Evolutionary conservation across 2,888 invertebrate genomes (phyloP).

Genomic region (Diogma glabrata): DNA sequence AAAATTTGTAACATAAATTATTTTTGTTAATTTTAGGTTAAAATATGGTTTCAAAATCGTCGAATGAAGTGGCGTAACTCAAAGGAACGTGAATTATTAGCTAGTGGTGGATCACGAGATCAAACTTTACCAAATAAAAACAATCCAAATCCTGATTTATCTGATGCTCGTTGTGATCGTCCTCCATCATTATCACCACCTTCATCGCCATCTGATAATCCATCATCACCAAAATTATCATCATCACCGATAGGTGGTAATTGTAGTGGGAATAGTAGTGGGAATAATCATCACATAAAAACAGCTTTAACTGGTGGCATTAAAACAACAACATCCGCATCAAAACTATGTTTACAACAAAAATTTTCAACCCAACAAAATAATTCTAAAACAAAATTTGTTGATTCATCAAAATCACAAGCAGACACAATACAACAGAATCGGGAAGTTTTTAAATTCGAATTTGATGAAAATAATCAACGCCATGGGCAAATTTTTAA

Average conservation of each 20-base stretch:
- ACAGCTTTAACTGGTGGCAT: not conserved
- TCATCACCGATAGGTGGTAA: not conserved
- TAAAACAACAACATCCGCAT: not conserved
- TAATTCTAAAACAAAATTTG: not conserved
- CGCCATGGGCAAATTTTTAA: constrained; percentile 16
- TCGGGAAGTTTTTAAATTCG: constrained; percentile 15
- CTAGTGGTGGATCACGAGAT: constrained; percentile 86
- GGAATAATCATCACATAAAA: constrained; percentile 13
- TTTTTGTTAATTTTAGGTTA: constrained; percentile 39
- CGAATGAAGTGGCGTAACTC: constrained; percentile 98
- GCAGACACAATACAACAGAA: not conserved
- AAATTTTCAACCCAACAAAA: not conserved
- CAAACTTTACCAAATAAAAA: constrained; percentile 94
- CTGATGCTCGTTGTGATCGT: constrained; percentile 76
- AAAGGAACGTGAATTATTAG: constrained; percentile 87
- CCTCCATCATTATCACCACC: constrained; percentile 49
- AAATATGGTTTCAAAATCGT: constrained; percentile 86
- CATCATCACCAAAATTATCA: constrained; percentile 20
- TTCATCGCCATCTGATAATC: constrained; percentile 26
- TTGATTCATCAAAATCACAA: constrained; percentile 9
- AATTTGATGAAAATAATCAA: constrained; percentile 16
- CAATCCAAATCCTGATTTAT: constrained; percentile 90
- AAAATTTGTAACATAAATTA: not conserved
- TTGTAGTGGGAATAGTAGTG: not conserved
- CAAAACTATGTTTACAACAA: constrained; percentile 5